These are phyloP conservation scores for Megalops cyprinoides DNA, from an alignment of 2,797 vertebrate species.

Conservation along the genomic window DNA sequence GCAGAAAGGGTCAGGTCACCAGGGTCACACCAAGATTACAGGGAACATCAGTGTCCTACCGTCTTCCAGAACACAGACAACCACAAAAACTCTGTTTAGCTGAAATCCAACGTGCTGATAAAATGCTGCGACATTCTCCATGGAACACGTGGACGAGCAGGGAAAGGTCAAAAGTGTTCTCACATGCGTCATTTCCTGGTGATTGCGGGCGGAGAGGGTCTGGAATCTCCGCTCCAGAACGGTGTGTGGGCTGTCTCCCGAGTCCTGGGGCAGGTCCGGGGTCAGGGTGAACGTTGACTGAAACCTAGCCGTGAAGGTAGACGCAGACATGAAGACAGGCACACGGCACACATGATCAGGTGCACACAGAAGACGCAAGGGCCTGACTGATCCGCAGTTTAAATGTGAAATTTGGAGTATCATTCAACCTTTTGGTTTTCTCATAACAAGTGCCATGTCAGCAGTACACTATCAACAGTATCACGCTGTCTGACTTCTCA, in stretches of 20 bases:
- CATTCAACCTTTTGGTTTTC: no score
- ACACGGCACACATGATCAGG: background rate
- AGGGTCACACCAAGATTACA: background rate
- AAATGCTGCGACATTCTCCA: no score
- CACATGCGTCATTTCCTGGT: conserved; percentile 92
- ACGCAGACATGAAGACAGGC: background rate
- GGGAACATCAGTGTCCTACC: background rate
- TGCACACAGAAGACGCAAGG: conserved; percentile 25
- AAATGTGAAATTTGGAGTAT: background rate
- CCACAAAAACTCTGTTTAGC: background rate
- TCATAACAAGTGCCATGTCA: no score
- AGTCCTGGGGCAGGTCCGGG: conserved; percentile 73
- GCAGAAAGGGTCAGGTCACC: conserved; percentile 40
- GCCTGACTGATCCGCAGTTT: background rate
- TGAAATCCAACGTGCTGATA: no score
- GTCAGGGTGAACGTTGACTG: conserved; percentile 85
- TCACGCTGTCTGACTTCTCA: no score
- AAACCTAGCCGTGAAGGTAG: conserved; percentile 75
- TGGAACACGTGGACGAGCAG: background rate
- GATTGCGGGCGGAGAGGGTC: conserved; percentile 77
- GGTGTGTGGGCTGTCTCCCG: conserved; percentile 59
- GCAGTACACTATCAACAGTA: no score
- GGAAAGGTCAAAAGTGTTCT: conserved; percentile 48
- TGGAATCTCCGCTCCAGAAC: conserved; percentile 83
- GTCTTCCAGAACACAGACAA: no score